Evolutionary conservation across 2,888 invertebrate genomes (phyloP).

Genomic region (Ethmia dodecea): DNA sequence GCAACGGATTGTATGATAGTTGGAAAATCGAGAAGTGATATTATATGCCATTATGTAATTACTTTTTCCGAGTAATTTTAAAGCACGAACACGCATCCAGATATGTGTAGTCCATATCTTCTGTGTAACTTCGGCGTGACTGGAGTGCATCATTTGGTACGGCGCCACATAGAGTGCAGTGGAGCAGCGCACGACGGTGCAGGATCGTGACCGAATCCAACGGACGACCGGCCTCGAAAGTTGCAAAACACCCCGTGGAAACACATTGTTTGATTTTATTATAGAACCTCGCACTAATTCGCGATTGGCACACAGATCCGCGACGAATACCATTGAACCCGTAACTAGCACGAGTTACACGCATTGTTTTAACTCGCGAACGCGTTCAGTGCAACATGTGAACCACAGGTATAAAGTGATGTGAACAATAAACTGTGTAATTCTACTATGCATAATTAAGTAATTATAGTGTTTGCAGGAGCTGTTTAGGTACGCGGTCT

Average conservation of each 20-base stretch:
- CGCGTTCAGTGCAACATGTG: too few relatives aligned
- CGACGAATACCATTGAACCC: constrained; percentile 49
- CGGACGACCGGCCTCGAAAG: constrained; percentile 54
- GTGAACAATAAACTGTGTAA: too few relatives aligned
- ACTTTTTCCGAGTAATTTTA: too few relatives aligned
- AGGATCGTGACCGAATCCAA: constrained; percentile 44
- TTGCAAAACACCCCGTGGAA: constrained; percentile 56
- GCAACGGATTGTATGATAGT: too few relatives aligned
- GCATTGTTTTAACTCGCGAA: constrained; percentile 18
- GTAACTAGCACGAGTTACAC: constrained; percentile 24
- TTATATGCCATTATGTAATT: too few relatives aligned
- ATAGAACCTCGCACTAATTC: constrained; percentile 53
- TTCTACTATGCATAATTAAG: too few relatives aligned
- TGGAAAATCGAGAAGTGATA: too few relatives aligned
- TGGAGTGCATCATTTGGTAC: constrained; percentile 30
- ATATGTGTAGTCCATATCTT: too few relatives aligned
- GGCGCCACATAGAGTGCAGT: constrained; percentile 28
- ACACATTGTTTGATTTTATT: constrained; percentile 47
- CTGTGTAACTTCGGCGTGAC: constrained; percentile 20
- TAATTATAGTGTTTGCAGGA: too few relatives aligned
- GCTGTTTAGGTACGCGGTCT: too few relatives aligned
- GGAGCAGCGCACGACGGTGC: constrained; percentile 42
- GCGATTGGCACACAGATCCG: constrained; percentile 55
- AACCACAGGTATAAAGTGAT: too few relatives aligned
- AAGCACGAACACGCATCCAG: too few relatives aligned